Base-by-base conservation (phyloP, 2,113 vertebrate genomes). In the Gallinago jamesoni region DNA sequence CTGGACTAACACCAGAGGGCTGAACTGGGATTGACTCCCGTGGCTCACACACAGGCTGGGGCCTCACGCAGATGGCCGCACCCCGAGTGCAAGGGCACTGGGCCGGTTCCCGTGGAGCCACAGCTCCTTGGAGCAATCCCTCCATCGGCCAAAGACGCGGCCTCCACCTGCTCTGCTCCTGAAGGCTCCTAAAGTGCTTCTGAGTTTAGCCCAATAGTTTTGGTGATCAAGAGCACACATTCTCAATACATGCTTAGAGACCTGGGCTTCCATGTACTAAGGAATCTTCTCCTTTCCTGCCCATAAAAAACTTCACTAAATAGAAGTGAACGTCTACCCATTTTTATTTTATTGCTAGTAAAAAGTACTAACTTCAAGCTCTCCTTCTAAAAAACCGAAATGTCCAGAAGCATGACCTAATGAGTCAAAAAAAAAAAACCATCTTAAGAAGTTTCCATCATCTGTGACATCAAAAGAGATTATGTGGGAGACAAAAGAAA, bases 51-150 rank as follows among this genome's bases (percentile, higher is more conserved):
- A 30, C 24, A 17, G 35, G 27, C 43, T 33, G 53, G 28, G 74
- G 84, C 24, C 55, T 45, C 16, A 19, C 1, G 2, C 3, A 50
- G 59, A 30, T 0, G 1, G 31, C 22, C 50, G 10, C 7, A 14
- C 10, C 30, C 11, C 5, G 22, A 63, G 23, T 2, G 15, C 27
- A 11, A 15, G 47, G 18, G 14, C 23, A 24, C 27, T 3, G 9
- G 55, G 48, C 6, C 5, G 8, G 41, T 31, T 31, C 25, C 31
- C 0, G 1, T 9, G 10, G 53, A 20, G 3, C 24, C 2, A 2
- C 64, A 66, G 66, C 27, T 57, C 43, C 41, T 24, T 23, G 47
- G 25, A 64, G n/a, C 39, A 28, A 67, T 14, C 35, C 31, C 35
- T 21, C 28, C 22, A 27, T 10, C 1, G 1, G 17, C 48, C 67